Base-by-base conservation (phyloP, 2,113 vertebrate species). In the Neogobius melanostomus region DNA sequence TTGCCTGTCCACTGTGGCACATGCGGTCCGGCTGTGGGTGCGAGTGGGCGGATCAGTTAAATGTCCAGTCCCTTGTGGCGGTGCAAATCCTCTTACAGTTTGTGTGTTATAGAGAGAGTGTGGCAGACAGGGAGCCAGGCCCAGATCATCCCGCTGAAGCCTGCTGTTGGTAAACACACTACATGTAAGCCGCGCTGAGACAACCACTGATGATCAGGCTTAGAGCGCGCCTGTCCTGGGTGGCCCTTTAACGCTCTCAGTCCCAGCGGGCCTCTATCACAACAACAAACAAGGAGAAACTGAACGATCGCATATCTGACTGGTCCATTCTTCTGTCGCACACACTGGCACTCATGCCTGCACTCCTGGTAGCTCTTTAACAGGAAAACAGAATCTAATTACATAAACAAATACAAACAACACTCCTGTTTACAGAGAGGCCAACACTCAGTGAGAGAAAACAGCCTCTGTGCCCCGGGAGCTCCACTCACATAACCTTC, bases 81-180 rank as follows among this genome's bases (percentile, higher is more conserved):
- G 69, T 59, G 53, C 66, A 86, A 91, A 92, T 91, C 87, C 91
- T 91, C 88, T 88, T 91, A 71, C 17, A 75, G 69, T 36, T 57
- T 53, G 50, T 76, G 69, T 72, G 57, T 69, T 36, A 44, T 7
- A 66, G 57, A 45, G 51, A 28, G 64, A 67, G 74, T 11, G 65
- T 68, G 63, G 66, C 48, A 36, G 81, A 73, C 74, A 66, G 75
- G 66, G 52, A 67, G 86, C 81, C 64, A 80, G 28, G 74, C 80
- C 73, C 83, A 76, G 82, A 90, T 91, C 83, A 86, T 89, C 78
- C 81, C 65, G 82, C 73, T 54, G 79, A 76, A 77, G 79, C 81
- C 62, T 16, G 50, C 50, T 85, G 91, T 91, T 89, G 78, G 87
- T 92, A 89, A 91, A 90, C 91, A 88, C 75, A 71, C 76, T 46